Evolutionary conservation across 2,888 invertebrate genomes (phyloP).

Genomic region (Pollenia angustigena): DNA sequence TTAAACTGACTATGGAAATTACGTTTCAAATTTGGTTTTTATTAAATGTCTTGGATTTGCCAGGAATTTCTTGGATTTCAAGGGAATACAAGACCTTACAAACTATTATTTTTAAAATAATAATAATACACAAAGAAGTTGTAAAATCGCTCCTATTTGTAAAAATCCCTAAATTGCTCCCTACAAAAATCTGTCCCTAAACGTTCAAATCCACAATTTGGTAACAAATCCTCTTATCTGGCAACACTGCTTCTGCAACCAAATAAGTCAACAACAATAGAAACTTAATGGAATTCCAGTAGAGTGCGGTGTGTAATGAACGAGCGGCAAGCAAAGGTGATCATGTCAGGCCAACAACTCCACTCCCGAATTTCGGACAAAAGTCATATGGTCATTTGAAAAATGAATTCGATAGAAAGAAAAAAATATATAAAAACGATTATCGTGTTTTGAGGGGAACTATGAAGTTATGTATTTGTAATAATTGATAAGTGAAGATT

Average conservation of each 20-base stretch:
- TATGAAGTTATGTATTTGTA: not conserved
- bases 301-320: not conserved
- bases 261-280: not conserved
- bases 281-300: conserved; percentile 24
- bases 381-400: not conserved
- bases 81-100: no score
- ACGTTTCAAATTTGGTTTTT: no score
- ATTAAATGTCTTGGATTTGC: no score
- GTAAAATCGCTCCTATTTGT: no score
- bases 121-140: no score
- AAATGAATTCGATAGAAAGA: conserved; percentile 9
- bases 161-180: no score
- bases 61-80: no score
- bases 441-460: not conserved
- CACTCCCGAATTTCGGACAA: conserved; percentile 34
- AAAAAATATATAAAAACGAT: not conserved
- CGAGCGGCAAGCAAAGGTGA: conserved; percentile 1
- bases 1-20: no score
- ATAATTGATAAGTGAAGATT: not conserved
- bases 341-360: conserved; percentile 17
- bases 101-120: no score
- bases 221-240: no score
- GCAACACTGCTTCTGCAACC: conserved; percentile 3
- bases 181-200: no score
- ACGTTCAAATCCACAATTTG: no score